Percentiles rank a stretch among this genome's conserved stretches.
Evolutionary conservation across 2,113 vertebrate species (phyloP).

Genomic region (Pteruthius melanotis): DNA sequence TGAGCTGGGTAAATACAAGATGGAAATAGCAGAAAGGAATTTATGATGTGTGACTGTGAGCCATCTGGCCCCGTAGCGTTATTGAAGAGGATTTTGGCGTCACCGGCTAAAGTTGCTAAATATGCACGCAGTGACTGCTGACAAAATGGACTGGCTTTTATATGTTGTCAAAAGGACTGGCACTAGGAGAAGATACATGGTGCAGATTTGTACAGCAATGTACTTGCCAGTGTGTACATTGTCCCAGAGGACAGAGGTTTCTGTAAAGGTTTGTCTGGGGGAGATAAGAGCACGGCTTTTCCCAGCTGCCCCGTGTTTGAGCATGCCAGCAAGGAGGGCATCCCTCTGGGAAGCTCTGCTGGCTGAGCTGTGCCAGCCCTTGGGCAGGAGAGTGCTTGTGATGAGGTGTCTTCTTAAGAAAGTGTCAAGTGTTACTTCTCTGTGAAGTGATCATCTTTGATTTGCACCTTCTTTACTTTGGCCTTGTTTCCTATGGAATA

Average conservation of each 20-base stretch:
- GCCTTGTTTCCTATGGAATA: neutral
- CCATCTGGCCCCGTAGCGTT: neutral
- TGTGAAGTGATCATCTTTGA: neutral
- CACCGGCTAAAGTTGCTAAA: neutral
- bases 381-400: neutral
- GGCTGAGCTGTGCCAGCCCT: neutral
- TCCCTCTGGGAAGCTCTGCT: neutral
- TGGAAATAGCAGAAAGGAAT: conserved; percentile 72
- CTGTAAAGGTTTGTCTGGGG: neutral
- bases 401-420: neutral
- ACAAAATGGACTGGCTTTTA: neutral
- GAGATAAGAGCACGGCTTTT: fast-evolving
- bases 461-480: neutral
- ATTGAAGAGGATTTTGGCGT: neutral
- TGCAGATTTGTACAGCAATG: neutral
- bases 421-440: neutral
- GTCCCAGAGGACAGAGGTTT: neutral
- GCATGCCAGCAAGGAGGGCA: fast-evolving
- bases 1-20: conserved; percentile 91
- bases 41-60: neutral
- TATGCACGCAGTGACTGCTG: neutral
- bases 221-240: neutral
- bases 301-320: neutral
- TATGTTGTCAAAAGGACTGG: neutral
- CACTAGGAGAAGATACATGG: neutral